phyloP scores from a whole-genome alignment of 2,797 vertebrate species.

The Otolemur crassicaudatus region DNA sequence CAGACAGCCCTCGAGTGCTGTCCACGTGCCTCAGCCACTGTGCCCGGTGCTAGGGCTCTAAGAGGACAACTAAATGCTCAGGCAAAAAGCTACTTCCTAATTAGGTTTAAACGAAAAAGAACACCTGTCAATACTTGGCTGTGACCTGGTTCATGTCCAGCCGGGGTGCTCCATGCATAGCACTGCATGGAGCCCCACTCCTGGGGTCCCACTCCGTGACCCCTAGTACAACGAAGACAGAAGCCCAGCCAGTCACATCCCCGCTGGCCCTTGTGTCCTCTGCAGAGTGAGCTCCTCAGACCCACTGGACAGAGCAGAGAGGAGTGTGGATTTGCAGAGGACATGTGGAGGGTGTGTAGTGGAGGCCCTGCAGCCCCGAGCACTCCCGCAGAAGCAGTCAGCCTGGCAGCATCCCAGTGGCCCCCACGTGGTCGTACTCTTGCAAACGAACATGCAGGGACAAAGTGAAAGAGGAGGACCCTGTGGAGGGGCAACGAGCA shows the following conservation, averaged over 20 bases:
- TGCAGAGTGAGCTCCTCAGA: background rate
- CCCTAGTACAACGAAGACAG: background rate
- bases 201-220: background rate
- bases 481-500: background rate
- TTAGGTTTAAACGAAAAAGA: background rate
- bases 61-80: background rate
- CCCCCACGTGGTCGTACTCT: background rate
- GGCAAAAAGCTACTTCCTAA: background rate
- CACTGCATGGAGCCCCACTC: slow-evolving; percentile 23
- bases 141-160: background rate
- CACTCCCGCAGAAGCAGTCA: background rate
- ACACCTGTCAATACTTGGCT: background rate
- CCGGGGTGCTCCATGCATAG: slow-evolving; percentile 42
- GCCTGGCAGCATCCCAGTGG: background rate
- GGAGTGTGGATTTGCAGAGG: slow-evolving; percentile 30
- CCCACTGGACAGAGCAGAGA: background rate
- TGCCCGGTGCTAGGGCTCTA: background rate
- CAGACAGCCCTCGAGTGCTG: too few species aligned
- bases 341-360: too few species aligned
- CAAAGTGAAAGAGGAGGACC: too few species aligned
- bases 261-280: background rate
- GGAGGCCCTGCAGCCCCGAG: background rate
- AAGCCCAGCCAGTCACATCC: background rate
- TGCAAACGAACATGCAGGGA: background rate
- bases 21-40: background rate